Evolutionary conservation across 2,797 vertebrate species (phyloP), one percentile per base, ranked within the genome.

Genomic region (Leucoraja ocellata): DNA sequence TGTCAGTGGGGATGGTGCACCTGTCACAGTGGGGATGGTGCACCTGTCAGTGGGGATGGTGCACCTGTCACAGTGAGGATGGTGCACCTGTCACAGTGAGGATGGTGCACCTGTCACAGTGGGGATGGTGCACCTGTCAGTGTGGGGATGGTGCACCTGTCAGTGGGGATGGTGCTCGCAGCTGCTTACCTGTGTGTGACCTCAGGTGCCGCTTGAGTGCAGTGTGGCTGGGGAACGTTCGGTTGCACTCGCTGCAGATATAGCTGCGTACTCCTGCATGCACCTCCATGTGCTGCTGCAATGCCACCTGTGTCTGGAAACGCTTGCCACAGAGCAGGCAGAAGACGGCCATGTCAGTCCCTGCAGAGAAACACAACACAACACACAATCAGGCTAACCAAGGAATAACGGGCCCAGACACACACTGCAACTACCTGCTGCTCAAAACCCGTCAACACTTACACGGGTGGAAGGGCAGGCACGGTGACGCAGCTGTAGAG

Each of bases 231-330:
- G 99, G 99, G 94, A 99, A 99, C 94, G 98, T 99, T 94, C 98
- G 97, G 96, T 99, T 98, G 94, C 99, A 99, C 96, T 99, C 98
- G 36, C 99, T 99, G 96, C 99, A 99, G 96, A 98, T 98, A 96
- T 99, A 99, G 97, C 98, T 99, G 94, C 98, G 97, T 95, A 99
- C 99, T 28, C 99, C 98, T 0, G 99, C 98, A 0, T 99, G 99
- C 96, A 99, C 98, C 96, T 99, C 99, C 98, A 99, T 99, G 97
- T 99, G 99, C 96, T 99, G 98, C 97, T 99, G 99, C 95, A 99
- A 97, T 28, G 98, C 98, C n/a, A 98, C 98, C 97, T 99, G 99
- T 0, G 99, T 98, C 97, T 98, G 98, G 96, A 99, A 99, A 74
- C 99, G 98, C 96, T 99, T 99, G 93, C 99, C 98, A 2, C 99